A percentile compares a stretch with the other conserved stretches of the same genome.
These are phyloP conservation scores for Haliclona indistincta DNA, from an alignment of 37 sponge, comb jelly and placozoan genomes.

Conservation along the genomic window DNA sequence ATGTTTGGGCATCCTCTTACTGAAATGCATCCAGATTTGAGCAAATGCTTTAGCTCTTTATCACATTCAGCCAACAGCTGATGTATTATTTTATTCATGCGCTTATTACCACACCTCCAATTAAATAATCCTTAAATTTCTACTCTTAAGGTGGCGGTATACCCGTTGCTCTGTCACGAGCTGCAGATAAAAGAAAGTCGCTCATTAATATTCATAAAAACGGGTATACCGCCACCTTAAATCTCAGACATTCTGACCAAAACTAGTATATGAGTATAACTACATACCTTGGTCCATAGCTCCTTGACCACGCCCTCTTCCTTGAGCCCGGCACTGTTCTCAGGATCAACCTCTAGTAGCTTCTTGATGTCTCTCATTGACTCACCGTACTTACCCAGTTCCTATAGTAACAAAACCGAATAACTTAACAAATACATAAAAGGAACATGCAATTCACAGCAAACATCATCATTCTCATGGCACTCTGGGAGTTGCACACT, in stretches of 20 bases:
- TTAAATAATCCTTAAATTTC: background rate
- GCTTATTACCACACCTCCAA: background rate
- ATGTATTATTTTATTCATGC: background rate
- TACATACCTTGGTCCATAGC: constrained; percentile 37
- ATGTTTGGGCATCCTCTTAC: too few species aligned
- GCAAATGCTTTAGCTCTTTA: background rate
- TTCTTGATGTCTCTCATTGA: constrained; percentile 49
- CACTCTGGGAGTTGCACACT: too few species aligned
- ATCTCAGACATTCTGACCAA: too few species aligned
- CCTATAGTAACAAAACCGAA: constrained; percentile 17
- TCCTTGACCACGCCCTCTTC: constrained; percentile 55
- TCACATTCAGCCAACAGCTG: background rate
- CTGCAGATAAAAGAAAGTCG: too few species aligned
- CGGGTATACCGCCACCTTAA: too few species aligned
- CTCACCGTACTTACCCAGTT: constrained; percentile 29
- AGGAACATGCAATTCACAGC: too few species aligned
- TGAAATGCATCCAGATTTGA: too few species aligned
- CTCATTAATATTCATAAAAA: too few species aligned
- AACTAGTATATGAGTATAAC: too few species aligned
- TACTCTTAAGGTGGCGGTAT: constrained; percentile 42
- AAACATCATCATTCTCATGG: too few species aligned
- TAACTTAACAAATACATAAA: too few species aligned
- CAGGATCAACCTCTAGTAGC: constrained; percentile 45
- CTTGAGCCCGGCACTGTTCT: constrained; percentile 49
- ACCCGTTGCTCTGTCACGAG: too few species aligned